Percentiles rank a stretch among this genome's conserved stretches.
phyloP scores from a whole-genome alignment of 2,797 vertebrate species.

The Manis crassicaudata region DNA sequence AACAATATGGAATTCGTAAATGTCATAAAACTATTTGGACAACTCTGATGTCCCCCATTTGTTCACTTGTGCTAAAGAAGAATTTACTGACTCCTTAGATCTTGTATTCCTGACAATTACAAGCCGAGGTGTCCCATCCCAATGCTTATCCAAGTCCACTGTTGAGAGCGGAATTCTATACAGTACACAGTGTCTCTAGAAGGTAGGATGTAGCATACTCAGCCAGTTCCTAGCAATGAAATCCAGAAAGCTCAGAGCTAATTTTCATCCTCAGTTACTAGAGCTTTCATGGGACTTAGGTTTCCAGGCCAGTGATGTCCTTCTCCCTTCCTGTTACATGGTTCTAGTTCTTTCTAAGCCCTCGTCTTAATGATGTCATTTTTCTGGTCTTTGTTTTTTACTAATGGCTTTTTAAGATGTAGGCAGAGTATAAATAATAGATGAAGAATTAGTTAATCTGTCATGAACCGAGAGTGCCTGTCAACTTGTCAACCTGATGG shows the following conservation, averaged over 20 bases:
- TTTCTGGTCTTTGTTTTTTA: conserved; percentile 45
- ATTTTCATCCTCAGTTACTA: neutral
- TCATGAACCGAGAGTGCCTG: conserved; percentile 62
- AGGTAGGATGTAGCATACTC: neutral
- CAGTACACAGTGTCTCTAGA: neutral
- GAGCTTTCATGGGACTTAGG: neutral
- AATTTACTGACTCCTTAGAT: neutral
- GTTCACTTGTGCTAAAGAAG: conserved; percentile 2
- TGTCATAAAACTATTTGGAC: neutral
- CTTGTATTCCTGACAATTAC: neutral
- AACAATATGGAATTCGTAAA: neutral
- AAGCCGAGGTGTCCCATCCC: neutral
- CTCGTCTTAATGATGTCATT: conserved; percentile 36
- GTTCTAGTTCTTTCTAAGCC: neutral
- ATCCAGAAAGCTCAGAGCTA: conserved; percentile 7
- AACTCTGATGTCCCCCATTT: neutral
- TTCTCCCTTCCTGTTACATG: neutral
- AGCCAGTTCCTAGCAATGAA: conserved; percentile 13
- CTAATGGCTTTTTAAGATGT: conserved; percentile 51
- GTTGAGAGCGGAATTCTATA: neutral
- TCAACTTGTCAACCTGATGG: conserved; percentile 56
- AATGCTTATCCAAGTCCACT: neutral
- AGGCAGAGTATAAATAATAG: conserved; percentile 69
- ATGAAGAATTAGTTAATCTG: conserved; percentile 67
- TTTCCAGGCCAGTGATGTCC: conserved; percentile 7